Conservation (phyloP, 2,797 vertebrate genomes). For the Tinamus major region DNA sequence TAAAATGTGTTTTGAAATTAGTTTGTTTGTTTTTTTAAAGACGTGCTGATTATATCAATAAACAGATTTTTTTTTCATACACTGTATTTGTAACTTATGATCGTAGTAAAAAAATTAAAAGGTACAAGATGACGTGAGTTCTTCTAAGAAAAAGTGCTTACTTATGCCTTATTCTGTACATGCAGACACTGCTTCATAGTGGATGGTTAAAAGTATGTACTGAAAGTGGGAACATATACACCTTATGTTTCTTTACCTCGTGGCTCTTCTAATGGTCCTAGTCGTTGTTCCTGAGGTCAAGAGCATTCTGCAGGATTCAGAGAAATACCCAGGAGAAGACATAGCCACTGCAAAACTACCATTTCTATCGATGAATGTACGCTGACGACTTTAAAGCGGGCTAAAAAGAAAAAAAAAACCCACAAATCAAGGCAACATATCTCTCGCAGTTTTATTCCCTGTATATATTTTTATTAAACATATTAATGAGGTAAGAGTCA, state of each 20-base stretch:
- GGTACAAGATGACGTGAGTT: conserved; percentile 25
- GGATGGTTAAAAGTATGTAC: conserved; percentile 17
- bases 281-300: background rate
- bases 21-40: conserved; percentile 59
- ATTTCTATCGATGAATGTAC: too few species aligned
- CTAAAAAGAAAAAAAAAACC: background rate
- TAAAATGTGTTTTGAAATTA: conserved; percentile 67
- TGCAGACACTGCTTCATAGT: background rate
- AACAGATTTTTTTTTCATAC: conserved; percentile 70
- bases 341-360: background rate
- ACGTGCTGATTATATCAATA: conserved; percentile 72
- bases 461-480: background rate
- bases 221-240: background rate
- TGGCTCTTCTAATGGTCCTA: background rate
- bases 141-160: conserved; percentile 25
- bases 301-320: background rate
- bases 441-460: background rate
- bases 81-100: conserved; percentile 62
- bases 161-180: conserved; percentile 53
- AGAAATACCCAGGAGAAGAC: background rate
- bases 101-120: conserved; percentile 56
- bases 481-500: background rate
- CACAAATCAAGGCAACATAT: background rate
- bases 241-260: conserved; percentile 6
- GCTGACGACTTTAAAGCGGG: background rate